Conservation (phyloP, 1,140 invertebrate genomes). For the Anoplolepis gracilipes region DNA sequence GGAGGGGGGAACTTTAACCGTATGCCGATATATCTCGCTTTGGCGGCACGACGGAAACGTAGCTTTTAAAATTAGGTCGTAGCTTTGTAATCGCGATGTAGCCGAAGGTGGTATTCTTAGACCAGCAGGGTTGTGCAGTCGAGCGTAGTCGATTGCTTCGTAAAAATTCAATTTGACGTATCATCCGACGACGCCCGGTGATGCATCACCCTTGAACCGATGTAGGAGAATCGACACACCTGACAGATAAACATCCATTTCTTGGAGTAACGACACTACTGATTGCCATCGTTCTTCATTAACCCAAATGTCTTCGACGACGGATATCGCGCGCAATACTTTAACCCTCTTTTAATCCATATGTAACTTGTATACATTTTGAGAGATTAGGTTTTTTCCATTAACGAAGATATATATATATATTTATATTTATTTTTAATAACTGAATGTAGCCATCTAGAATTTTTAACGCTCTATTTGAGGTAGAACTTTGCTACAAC, state of each 20-base stretch:
- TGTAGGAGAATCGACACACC: constrained; percentile 19
- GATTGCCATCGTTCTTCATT: constrained; percentile 55
- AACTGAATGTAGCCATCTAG: too few species aligned
- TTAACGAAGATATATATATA: too few species aligned
- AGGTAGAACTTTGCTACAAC: neutral
- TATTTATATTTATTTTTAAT: too few species aligned
- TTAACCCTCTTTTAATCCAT: too few species aligned
- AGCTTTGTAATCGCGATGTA: constrained; percentile 41
- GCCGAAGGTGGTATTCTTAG: constrained; percentile 46
- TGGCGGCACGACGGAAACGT: constrained; percentile 33
- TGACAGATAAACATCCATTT: constrained; percentile 49
- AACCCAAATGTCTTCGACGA: constrained; percentile 18
- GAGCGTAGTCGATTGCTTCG: neutral
- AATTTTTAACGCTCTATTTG: neutral
- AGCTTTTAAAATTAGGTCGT: constrained; percentile 58
- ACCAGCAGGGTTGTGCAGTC: neutral
- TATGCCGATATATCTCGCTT: neutral
- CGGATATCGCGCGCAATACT: neutral
- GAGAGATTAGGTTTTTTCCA: neutral
- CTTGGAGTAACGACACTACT: constrained; percentile 33
- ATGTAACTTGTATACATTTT: neutral
- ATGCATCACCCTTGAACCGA: constrained; percentile 25
- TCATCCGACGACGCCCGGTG: neutral
- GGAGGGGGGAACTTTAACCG: too few species aligned
- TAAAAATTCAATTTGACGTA: constrained; percentile 14